Percentiles rank a stretch among this genome's conserved stretches.
These are phyloP conservation scores for Xerus inauris DNA, from an alignment of 2,113 vertebrate genomes.

Conservation along the genomic window DNA sequence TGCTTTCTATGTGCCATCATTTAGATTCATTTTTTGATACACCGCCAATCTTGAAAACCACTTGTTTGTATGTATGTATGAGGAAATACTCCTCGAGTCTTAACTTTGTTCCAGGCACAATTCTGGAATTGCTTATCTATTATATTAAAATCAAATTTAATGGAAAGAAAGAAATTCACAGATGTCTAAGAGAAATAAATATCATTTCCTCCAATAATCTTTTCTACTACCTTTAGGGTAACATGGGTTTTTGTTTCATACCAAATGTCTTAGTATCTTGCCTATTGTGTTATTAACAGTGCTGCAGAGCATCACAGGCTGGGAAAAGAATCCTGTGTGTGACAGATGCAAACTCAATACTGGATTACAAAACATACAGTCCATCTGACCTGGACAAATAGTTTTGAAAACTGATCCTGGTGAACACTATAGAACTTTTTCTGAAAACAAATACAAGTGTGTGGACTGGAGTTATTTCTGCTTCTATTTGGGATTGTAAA, in stretches of 20 bases:
- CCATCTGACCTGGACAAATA: background rate
- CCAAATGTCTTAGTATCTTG: background rate
- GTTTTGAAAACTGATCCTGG: background rate
- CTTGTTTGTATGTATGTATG: background rate
- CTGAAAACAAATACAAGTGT: background rate
- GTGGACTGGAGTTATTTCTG: background rate
- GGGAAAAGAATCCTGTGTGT: background rate
- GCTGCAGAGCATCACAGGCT: background rate
- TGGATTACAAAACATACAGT: background rate
- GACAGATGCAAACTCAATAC: background rate
- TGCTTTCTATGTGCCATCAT: background rate
- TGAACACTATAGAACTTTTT: background rate
- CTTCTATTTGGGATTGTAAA: background rate
- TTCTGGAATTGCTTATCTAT: background rate
- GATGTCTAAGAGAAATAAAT: background rate
- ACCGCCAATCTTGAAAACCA: background rate
- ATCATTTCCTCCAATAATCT: background rate
- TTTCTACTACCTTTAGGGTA: background rate
- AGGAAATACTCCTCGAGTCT: background rate
- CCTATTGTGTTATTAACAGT: too few relatives aligned
- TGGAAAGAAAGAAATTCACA: too few relatives aligned
- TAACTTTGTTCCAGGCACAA: background rate
- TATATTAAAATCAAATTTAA: slow-evolving; percentile 2
- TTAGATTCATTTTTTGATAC: background rate
- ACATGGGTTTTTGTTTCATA: background rate